Evolutionary conservation across 1,140 invertebrate species (phyloP), one percentile per base, ranked within the genome.

Genomic region (Amphibalanus amphitrite): DNA sequence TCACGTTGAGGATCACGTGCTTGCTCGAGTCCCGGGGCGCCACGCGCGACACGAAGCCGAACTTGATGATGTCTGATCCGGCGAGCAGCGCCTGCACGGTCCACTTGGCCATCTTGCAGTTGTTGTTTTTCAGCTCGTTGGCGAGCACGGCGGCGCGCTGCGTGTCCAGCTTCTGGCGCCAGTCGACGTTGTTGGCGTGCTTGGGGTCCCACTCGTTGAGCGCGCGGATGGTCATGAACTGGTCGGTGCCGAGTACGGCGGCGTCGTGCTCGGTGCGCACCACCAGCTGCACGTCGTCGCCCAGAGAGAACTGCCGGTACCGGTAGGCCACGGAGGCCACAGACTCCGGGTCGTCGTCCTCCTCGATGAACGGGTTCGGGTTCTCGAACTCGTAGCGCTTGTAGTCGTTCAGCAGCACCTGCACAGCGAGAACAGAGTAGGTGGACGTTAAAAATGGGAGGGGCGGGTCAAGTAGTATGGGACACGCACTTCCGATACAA

Each of bases 181-280:
- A 99, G 78, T 99, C 97, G 20, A 99, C 93, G 47, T 95, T 93
- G 75, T 95, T 96, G 33, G 93, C 92, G 64, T 89, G 82, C 83
- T 95, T 91, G 0, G 95, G 95, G 80, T 99, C 96, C 96, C 96
- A 99, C 81, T 99, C 97, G 81, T 99, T 99, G 1, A 99, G 84
- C 0, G 96, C 95, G 74, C 75, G 67, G 75, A 99, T 94, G 23
- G 93, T 94, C 33, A 99, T 83, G 79, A 92, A 98, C 80, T 98
- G 95, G 6, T 99, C 96, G 72, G 90, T 90, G 76, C 91, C 95
- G 80, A 95, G 87, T 59, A 72, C 70, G 0, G 96, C 93, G 29
- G 94, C 95, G 82, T 99, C 97, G 78, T 97, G 93, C 79, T 99
- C 97, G 79, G 94, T 97, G 74, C 97, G 86, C 0, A 91, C 88